Percentiles rank a stretch among this genome's conserved stretches.
Conservation (phyloP, 2,888 invertebrate species). For the Drosophila phalerata region DNA sequence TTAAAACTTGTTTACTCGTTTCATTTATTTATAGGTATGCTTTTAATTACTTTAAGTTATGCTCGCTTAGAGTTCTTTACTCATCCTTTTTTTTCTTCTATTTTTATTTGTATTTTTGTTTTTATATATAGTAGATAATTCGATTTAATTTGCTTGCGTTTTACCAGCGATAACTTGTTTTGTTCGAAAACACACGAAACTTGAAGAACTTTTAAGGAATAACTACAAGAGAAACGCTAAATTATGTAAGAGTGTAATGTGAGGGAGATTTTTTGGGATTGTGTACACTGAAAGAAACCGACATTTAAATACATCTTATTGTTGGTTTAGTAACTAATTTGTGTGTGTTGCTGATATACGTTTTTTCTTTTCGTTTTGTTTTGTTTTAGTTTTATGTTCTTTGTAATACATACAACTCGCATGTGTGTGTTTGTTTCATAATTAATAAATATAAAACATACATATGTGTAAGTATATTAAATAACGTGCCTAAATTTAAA, state of each 20-base stretch:
- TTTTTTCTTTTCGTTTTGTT: constrained; percentile 1
- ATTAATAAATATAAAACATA: constrained; percentile 69
- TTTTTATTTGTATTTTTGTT: constrained; percentile 19
- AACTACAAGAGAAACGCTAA: constrained; percentile 65
- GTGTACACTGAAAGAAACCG: constrained; percentile 75
- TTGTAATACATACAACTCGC: constrained; percentile 46
- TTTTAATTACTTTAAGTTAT: constrained; percentile 72
- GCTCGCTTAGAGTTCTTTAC: constrained; percentile 48
- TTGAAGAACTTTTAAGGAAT: constrained; percentile 61
- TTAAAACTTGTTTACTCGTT: constrained; percentile 76
- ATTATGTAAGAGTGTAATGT: constrained; percentile 36
- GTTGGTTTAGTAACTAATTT: constrained; percentile 55
- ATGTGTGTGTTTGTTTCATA: constrained; percentile 37
- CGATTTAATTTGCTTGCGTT: constrained; percentile 63
- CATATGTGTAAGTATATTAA: constrained; percentile 60
- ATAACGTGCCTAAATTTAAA: constrained; percentile 78
- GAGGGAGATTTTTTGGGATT: constrained; percentile 4
- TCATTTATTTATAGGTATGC: constrained; percentile 71
- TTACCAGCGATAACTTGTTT: constrained; percentile 68
- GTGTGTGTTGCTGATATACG: constrained; percentile 36
- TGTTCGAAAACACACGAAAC: constrained; percentile 69
- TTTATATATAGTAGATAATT: constrained; percentile 59
- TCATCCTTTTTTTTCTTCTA: constrained; percentile 6
- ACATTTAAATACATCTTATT: constrained; percentile 50
- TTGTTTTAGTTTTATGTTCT: constrained; percentile 5